A percentile compares a stretch with the other conserved stretches of the same genome.
These are phyloP conservation scores for Neoitamus cyanurus DNA, from an alignment of 2,888 invertebrate species.

Conservation along the genomic window DNA sequence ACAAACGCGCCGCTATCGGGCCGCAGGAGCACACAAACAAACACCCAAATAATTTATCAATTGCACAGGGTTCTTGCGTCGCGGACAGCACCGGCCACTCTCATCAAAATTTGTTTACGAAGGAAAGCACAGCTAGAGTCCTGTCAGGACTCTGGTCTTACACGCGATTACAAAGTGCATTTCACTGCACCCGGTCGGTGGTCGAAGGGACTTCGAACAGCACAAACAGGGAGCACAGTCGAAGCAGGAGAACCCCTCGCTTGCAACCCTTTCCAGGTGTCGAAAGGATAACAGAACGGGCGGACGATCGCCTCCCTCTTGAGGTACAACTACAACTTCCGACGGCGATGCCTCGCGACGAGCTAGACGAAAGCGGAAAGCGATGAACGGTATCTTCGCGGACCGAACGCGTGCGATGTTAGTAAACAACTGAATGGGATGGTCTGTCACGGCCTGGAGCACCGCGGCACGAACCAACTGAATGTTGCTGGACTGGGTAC, in stretches of 20 bases:
- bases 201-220: neutral
- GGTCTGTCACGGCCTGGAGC: neutral
- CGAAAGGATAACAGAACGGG: neutral
- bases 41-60: slow-evolving; percentile 38
- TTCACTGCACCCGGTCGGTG: slow-evolving; percentile 5
- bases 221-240: neutral
- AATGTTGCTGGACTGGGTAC: slow-evolving; percentile 5
- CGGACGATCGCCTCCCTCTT: neutral
- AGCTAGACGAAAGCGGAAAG: neutral
- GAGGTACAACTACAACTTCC: neutral
- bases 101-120: slow-evolving; percentile 19
- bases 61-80: neutral
- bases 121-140: slow-evolving; percentile 25
- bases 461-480: neutral
- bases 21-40: neutral
- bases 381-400: neutral
- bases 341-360: slow-evolving; percentile 25
- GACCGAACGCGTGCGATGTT: slow-evolving; percentile 33
- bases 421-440: slow-evolving; percentile 41
- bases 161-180: slow-evolving; percentile 38
- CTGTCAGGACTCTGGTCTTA: slow-evolving; percentile 28
- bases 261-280: slow-evolving; percentile 12
- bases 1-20: slow-evolving; percentile 29
- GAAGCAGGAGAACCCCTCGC: neutral
- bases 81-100: neutral